Evolutionary conservation across 2,888 invertebrate genomes (phyloP), one percentile per base, ranked within the genome.

Genomic region (Tricholauxania praeusta): DNA sequence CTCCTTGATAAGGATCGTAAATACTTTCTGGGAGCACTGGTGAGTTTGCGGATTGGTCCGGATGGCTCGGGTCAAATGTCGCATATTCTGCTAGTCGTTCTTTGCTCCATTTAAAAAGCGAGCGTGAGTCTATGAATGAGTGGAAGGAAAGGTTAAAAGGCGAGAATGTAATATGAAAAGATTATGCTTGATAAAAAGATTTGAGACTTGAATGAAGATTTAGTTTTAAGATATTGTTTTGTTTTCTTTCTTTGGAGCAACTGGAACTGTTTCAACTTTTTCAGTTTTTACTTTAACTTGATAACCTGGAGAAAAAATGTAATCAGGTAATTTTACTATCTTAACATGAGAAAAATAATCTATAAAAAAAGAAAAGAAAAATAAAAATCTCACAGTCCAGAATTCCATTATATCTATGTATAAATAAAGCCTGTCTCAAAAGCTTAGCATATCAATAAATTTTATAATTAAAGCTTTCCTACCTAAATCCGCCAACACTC

Each of bases 401-500:
- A 28, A 53, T 15, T 32, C 32, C 22, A 28, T 60, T 22, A n/a
- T 32, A 14, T 28, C 8, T 19, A 51, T n/a, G n/a, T n/a, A n/a
- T 15, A 32, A 65, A 49, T 32, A 48, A 64, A 64, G 14, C 51
- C 5, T 8, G 7, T 6, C 7, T 49, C 32, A 19, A 52, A 47
- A 47, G 19, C 47, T 52, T 14, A 15, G 49, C 14, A 19, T 6
- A 6, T 12, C 39, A 14, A 47, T 28, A 51, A 28, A 28, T 28
- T 28, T 28, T 52, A 19, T 28, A 49, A 62, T 19, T 3, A 3
- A 28, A 15, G 15, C 19, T 32, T 63, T 74, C 72, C 67, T 77
- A 85, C 91, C 91, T 76, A 92, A 80, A 77, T 91, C 90, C 72
- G 89, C 88, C 49, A 93, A 78, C 57, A 89, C 88, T 78, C 93